These are phyloP conservation scores for Tetragonisca angustula DNA, from an alignment of 2,888 invertebrate species.

Conservation along the genomic window DNA sequence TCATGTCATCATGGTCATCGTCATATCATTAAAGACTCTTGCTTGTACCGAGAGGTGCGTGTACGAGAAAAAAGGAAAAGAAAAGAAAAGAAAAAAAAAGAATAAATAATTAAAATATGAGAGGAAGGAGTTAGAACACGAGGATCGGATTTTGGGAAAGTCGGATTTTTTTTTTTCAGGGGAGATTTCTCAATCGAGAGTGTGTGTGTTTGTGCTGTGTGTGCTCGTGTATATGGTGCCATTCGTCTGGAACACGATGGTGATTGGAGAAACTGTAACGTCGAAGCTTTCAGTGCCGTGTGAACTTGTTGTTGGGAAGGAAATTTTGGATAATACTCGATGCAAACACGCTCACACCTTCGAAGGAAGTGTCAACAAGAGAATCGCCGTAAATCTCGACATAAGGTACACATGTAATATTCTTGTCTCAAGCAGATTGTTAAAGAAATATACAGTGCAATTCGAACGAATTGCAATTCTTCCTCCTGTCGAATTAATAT, in stretches of 20 bases:
- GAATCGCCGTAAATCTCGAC: too few relatives aligned
- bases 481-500: too few relatives aligned
- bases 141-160: not conserved
- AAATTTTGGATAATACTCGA: not conserved
- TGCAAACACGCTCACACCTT: constrained; percentile 2
- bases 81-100: constrained; percentile 14
- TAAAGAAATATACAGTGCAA: too few relatives aligned
- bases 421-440: too few relatives aligned
- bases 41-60: constrained; percentile 70
- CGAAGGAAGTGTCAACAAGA: not conserved
- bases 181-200: not conserved
- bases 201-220: constrained; percentile 3
- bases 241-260: not conserved
- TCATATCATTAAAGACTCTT: constrained; percentile 75
- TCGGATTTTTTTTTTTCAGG: too few relatives aligned
- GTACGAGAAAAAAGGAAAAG: constrained; percentile 56
- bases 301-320: not conserved
- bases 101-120: constrained; percentile 30
- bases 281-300: not conserved
- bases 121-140: constrained; percentile 22
- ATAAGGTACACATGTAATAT: not conserved
- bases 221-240: constrained; percentile 21
- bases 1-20: constrained; percentile 77
- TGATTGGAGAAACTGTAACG: not conserved
- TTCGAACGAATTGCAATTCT: too few relatives aligned